Conservation (phyloP, 1,140 invertebrate genomes). For the Papilio aristodemus region DNA sequence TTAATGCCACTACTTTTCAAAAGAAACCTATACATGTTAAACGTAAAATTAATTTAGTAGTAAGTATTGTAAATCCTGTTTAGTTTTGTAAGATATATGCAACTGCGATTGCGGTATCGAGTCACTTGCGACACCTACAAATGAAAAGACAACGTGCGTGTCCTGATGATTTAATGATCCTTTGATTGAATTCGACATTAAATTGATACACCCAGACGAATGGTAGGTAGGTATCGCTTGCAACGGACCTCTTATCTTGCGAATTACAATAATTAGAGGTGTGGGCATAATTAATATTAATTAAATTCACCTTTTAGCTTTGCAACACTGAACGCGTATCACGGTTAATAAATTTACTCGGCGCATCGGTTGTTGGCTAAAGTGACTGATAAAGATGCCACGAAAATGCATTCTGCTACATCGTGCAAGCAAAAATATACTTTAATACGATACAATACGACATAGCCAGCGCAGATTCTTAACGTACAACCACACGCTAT, state of each 20-base stretch:
- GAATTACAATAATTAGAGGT: slow-evolving; percentile 79
- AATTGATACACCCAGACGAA: slow-evolving; percentile 31
- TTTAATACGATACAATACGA: slow-evolving; percentile 23
- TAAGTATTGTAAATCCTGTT: too few species aligned
- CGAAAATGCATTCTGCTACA: slow-evolving; percentile 45
- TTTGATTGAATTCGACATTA: slow-evolving; percentile 32
- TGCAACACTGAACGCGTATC: slow-evolving; percentile 76
- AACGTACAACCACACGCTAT: slow-evolving; percentile 4
- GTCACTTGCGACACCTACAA: slow-evolving; percentile 13
- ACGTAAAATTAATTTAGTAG: too few species aligned
- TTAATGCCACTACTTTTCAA: too few species aligned
- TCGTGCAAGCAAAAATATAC: slow-evolving; percentile 43
- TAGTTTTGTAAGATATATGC: slow-evolving; percentile 7
- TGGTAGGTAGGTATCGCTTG: slow-evolving; percentile 30
- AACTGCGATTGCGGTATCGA: slow-evolving; percentile 4
- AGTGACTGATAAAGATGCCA: slow-evolving; percentile 63
- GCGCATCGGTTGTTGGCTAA: slow-evolving; percentile 61
- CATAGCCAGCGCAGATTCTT: slow-evolving; percentile 6
- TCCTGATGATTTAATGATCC: slow-evolving; percentile 9
- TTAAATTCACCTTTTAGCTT: slow-evolving; percentile 78
- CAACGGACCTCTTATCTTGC: slow-evolving; percentile 58
- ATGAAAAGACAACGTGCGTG: slow-evolving; percentile 15
- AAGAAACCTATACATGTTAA: too few species aligned
- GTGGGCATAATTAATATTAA: slow-evolving; percentile 79
- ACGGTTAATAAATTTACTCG: slow-evolving; percentile 78